Evolutionary conservation across 1,140 invertebrate genomes (phyloP).

Genomic region (Pectinophora gossypiella): DNA sequence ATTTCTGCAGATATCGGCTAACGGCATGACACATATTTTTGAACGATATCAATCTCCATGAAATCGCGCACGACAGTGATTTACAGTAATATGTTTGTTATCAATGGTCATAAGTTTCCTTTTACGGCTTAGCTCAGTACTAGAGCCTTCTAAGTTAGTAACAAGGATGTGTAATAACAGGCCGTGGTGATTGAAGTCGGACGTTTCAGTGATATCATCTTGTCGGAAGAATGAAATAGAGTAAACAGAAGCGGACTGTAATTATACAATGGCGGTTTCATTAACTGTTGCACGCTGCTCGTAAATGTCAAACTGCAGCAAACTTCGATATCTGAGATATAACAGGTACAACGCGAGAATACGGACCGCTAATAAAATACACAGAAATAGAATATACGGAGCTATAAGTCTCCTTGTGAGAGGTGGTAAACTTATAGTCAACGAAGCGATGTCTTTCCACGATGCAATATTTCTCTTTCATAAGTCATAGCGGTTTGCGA

Average conservation of each 20-base stretch:
- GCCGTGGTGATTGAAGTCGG: not conserved
- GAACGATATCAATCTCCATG: constrained; percentile 48
- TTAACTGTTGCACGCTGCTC: not conserved
- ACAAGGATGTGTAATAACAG: constrained; percentile 1
- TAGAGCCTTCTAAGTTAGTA: not conserved
- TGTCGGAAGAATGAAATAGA: not conserved
- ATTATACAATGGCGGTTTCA: not conserved
- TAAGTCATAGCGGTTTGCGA: not conserved
- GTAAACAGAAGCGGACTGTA: not conserved
- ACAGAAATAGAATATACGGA: no score
- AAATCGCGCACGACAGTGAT: constrained; percentile 42
- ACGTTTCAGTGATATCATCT: not conserved
- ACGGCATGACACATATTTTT: constrained; percentile 59
- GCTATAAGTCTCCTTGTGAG: no score
- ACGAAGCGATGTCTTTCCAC: not conserved
- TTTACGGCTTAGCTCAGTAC: constrained; percentile 21
- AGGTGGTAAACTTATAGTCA: not conserved
- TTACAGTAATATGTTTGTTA: constrained; percentile 47
- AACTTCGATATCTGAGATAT: no score
- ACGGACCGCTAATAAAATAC: no score
- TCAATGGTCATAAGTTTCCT: constrained; percentile 35
- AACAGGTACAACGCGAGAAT: no score
- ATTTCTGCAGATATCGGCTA: constrained; percentile 42
- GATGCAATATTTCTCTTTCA: not conserved
- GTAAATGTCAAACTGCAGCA: not conserved